A percentile compares a stretch with the other conserved stretches of the same genome.
phyloP scores from a whole-genome alignment of 2,113 vertebrate species.

The Alaudala cheleensis region DNA sequence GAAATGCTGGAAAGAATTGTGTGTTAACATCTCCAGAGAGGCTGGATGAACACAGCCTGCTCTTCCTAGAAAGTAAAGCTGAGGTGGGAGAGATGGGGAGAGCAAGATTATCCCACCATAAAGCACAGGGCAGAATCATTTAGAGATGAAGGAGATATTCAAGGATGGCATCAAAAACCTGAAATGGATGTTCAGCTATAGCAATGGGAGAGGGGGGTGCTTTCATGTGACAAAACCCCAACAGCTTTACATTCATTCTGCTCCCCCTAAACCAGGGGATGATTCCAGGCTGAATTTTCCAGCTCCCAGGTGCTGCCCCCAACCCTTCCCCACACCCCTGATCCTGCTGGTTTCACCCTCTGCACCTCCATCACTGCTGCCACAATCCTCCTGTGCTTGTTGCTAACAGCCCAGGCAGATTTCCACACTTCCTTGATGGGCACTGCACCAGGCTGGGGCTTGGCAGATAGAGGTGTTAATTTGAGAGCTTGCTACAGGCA shows the following conservation, averaged over 20 bases:
- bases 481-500: conserved; percentile 33
- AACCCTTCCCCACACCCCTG: too few species aligned
- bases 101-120: background rate
- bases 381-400: rapidly evolving
- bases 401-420: background rate
- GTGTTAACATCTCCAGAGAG: background rate
- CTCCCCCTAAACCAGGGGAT: background rate
- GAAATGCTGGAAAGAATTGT: conserved; percentile 1
- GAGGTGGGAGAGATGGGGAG: background rate
- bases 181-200: background rate
- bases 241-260: background rate
- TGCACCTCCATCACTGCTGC: background rate
- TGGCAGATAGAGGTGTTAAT: conserved; percentile 24
- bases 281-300: background rate
- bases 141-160: background rate
- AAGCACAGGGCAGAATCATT: background rate
- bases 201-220: background rate
- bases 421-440: background rate
- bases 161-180: background rate
- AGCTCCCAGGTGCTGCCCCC: background rate
- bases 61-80: background rate
- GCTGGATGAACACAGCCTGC: background rate
- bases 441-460: background rate
- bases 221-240: background rate
- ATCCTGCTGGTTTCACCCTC: background rate